These are phyloP conservation scores for Gopherus evgoodei DNA, from an alignment of 2,113 vertebrate genomes.

Conservation along the genomic window DNA sequence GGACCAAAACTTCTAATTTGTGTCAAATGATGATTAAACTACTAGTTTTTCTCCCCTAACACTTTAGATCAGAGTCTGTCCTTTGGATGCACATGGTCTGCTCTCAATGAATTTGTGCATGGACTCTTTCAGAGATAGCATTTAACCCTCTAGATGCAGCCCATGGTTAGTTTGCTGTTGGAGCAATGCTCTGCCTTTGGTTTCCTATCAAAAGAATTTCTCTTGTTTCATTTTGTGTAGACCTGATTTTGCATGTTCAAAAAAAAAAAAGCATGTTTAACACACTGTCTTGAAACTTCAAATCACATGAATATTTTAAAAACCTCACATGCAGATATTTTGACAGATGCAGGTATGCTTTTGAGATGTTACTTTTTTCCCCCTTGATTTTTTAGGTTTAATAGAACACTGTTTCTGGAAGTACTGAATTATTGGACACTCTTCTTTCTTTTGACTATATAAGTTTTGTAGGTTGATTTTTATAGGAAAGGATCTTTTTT, in stretches of 20 bases:
- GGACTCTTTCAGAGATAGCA: background rate
- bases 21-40: background rate
- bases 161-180: background rate
- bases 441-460: background rate
- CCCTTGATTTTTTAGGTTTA: background rate
- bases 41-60: background rate
- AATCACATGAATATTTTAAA: background rate
- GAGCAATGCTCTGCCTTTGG: background rate
- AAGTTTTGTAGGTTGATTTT: background rate
- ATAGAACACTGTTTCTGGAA: background rate
- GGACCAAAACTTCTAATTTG: background rate
- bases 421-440: background rate
- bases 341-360: constrained; percentile 7
- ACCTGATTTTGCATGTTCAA: constrained; percentile 19
- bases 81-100: background rate
- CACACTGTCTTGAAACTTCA: background rate
- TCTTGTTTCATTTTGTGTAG: background rate
- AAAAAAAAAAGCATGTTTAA: background rate
- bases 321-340: background rate
- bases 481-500: background rate
- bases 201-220: background rate
- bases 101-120: background rate
- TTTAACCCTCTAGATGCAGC: background rate
- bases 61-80: background rate
- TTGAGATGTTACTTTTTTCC: background rate